A percentile compares a stretch with the other conserved stretches of the same genome.
These are phyloP conservation scores for Dromius quadrimaculatus DNA, from an alignment of 2,888 invertebrate genomes.

Conservation along the genomic window DNA sequence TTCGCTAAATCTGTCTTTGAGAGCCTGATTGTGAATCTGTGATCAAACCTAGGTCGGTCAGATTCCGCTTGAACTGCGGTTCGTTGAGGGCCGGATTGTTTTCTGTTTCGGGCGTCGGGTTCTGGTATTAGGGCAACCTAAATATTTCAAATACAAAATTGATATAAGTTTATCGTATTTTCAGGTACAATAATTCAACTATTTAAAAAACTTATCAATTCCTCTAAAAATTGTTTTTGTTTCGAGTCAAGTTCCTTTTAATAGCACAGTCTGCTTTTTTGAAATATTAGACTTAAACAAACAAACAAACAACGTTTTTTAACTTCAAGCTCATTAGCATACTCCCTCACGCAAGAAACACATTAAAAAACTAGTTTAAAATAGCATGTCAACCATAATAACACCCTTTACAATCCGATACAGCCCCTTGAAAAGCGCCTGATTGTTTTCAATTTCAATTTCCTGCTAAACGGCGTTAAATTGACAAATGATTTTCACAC, in stretches of 20 bases:
- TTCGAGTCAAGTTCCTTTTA: too few species aligned
- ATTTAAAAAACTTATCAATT: too few species aligned
- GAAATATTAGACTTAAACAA: too few species aligned
- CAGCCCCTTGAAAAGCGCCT: too few species aligned
- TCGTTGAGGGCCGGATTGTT: slow-evolving; percentile 74
- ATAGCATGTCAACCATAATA: too few species aligned
- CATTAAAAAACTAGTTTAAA: too few species aligned
- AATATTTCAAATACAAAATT: slow-evolving; percentile 41
- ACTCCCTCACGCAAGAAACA: too few species aligned
- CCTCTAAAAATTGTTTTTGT: background rate
- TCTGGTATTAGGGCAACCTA: slow-evolving; percentile 71
- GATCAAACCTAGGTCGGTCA: slow-evolving; percentile 82
- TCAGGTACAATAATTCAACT: background rate
- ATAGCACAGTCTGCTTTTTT: too few species aligned
- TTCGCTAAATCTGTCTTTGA: slow-evolving; percentile 71
- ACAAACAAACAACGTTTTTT: too few species aligned
- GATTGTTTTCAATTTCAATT: too few species aligned
- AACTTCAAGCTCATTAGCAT: too few species aligned
- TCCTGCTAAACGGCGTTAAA: background rate
- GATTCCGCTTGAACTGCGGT: slow-evolving; percentile 86
- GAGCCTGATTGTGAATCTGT: slow-evolving; percentile 79
- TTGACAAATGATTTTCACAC: background rate
- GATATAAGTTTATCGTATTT: background rate
- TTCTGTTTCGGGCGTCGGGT: slow-evolving; percentile 58
- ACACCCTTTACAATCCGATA: too few species aligned